Evolutionary conservation across 2,113 vertebrate genomes (phyloP).

Genomic region (Hemibagrus wyckioides): DNA sequence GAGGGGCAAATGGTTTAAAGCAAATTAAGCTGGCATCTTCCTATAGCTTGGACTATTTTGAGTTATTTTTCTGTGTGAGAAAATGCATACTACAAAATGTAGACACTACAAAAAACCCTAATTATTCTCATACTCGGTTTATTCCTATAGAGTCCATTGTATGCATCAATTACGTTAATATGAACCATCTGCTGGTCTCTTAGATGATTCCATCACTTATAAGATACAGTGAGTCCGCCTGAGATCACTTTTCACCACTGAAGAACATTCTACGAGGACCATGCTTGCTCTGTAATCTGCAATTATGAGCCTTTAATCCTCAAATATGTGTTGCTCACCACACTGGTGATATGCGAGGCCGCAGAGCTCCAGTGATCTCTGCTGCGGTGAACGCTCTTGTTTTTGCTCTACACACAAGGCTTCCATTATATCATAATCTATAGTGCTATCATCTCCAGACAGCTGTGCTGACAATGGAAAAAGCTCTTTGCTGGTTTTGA

Average conservation of each 20-base stretch:
- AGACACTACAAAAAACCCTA: background rate
- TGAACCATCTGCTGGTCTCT: slow-evolving; percentile 22
- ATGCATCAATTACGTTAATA: background rate
- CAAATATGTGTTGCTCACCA: slow-evolving; percentile 37
- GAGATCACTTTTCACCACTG: slow-evolving; percentile 38
- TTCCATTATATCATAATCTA: slow-evolving; percentile 42
- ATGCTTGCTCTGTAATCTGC: slow-evolving; percentile 31
- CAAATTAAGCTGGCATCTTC: background rate
- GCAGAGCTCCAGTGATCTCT: slow-evolving; percentile 12
- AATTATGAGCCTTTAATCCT: slow-evolving; percentile 42
- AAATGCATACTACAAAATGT: background rate
- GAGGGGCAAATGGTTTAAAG: background rate
- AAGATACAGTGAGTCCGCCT: slow-evolving; percentile 5
- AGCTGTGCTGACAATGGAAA: slow-evolving; percentile 48
- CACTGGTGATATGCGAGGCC: slow-evolving; percentile 25
- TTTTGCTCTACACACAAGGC: slow-evolving; percentile 38
- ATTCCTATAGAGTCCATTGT: background rate
- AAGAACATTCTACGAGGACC: slow-evolving; percentile 31
- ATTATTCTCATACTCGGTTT: background rate
- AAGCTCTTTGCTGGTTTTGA: slow-evolving; percentile 38
- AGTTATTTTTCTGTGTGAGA: background rate
- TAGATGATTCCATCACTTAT: slow-evolving; percentile 29
- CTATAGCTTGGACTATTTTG: background rate
- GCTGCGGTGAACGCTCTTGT: slow-evolving; percentile 38
- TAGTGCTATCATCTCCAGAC: slow-evolving; percentile 36